Percentiles rank a stretch among this genome's conserved stretches.
Evolutionary conservation across 2,888 invertebrate species (phyloP).

Genomic region (Drosophila lacicola): DNA sequence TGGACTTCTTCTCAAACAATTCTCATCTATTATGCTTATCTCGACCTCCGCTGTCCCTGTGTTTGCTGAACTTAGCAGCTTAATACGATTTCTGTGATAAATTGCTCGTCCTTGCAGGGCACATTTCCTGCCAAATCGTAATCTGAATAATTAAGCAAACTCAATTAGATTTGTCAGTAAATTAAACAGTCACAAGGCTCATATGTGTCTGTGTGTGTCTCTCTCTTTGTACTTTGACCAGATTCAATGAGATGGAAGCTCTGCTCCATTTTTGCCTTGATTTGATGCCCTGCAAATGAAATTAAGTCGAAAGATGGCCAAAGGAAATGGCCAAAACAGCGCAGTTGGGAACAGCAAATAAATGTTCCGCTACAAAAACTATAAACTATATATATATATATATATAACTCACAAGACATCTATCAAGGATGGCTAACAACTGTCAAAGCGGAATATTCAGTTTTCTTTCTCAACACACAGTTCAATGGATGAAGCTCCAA

Average conservation of each 20-base stretch:
- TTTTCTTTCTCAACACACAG: slow-evolving; percentile 15
- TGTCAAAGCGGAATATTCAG: slow-evolving; percentile 10
- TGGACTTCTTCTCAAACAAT: slow-evolving; percentile 16
- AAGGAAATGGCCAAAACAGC: slow-evolving; percentile 2
- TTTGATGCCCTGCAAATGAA: slow-evolving; percentile 44
- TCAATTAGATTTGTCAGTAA: slow-evolving; percentile 70
- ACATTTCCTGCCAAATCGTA: slow-evolving; percentile 57
- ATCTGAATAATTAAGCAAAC: slow-evolving; percentile 76
- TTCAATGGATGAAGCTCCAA: background rate
- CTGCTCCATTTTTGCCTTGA: slow-evolving; percentile 40
- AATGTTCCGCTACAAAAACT: background rate
- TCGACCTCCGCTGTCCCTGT: slow-evolving; percentile 1
- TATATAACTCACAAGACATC: background rate
- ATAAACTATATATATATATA: background rate
- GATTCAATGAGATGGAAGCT: slow-evolving; percentile 30
- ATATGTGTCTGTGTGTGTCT: slow-evolving; percentile 2
- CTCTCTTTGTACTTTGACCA: background rate
- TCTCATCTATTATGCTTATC: slow-evolving; percentile 40
- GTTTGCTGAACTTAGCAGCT: slow-evolving; percentile 41
- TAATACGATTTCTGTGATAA: slow-evolving; percentile 57
- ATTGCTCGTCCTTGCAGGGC: slow-evolving; percentile 44
- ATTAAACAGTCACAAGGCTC: slow-evolving; percentile 39
- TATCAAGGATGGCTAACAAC: slow-evolving; percentile 6
- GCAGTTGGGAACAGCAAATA: background rate
- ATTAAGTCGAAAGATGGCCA: slow-evolving; percentile 32